Evolutionary conservation across 2,797 vertebrate genomes (phyloP).

Genomic region (Glossophaga mutica): DNA sequence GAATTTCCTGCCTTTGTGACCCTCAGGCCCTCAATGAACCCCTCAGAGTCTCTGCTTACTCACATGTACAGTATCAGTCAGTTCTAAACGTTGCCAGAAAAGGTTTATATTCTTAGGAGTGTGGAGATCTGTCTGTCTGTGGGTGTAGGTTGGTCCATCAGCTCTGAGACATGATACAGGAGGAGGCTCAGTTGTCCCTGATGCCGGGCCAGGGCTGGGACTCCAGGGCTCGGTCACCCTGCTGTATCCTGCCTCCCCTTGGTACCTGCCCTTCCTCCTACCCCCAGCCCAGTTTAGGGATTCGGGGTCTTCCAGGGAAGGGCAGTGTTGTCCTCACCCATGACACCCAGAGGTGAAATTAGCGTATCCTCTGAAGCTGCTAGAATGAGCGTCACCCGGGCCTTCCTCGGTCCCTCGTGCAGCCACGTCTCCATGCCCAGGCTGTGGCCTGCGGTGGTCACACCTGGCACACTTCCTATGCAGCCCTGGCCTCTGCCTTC

Average conservation of each 20-base stretch:
- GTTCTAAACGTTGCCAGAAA: background rate
- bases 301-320: background rate
- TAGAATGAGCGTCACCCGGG: fast-evolving
- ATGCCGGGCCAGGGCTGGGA: background rate
- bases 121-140: background rate
- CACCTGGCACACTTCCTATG: background rate
- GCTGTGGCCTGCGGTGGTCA: background rate
- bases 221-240: background rate
- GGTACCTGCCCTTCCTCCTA: background rate
- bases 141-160: background rate
- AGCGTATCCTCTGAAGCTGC: background rate
- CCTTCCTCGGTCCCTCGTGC: background rate
- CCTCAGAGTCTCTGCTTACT: background rate
- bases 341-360: background rate
- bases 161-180: background rate
- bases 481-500: background rate
- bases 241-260: background rate
- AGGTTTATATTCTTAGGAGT: background rate
- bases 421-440: background rate
- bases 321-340: background rate
- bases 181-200: background rate
- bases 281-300: background rate
- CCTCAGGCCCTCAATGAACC: background rate
- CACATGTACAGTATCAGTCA: background rate
- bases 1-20: background rate